Base-by-base conservation (phyloP, 2,888 invertebrate genomes). In the Pharmacophagus antenor region DNA sequence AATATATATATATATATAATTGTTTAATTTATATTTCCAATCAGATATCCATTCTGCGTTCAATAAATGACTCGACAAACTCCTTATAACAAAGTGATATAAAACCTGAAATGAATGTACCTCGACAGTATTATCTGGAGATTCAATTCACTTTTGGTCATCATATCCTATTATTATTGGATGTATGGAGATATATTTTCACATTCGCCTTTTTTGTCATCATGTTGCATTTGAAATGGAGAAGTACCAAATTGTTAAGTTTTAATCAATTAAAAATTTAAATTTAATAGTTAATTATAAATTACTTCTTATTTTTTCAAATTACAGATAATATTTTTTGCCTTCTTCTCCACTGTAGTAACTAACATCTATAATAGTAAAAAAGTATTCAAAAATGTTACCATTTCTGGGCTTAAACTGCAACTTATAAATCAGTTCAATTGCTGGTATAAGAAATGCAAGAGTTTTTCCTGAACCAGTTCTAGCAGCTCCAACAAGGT, bases 401-500 rank as follows among this genome's bases (percentile, higher is more conserved):
- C 97, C 98, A 91, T 98, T 97, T 66, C 97, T 92, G 0, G 97
- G 97, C 94, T 96, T 96, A 77, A 98, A 98, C 72, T 96, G 95
- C 56, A 97, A 83, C 80, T 98, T 98, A 76, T 95, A 93, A 63
- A 99, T 95, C 37, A 98, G 91, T 80, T 99, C 98, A 54, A 99
- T 93, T n/a, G 97, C 97, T 1, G 99, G 99, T 71, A 99, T 94
- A 0, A 99, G 93, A 77, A 99, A 99, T 0, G 99, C 98, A 58
- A 99, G 81, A 0, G 99, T 99, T 87, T 99, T 99, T 66, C 98
- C 98, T 10, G 98, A 98, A 0, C 99, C 99, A 17, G 99, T 99
- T 84, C 96, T 95, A 0, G 99, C 99, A 37, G 98, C 95, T 47
- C 98, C 99, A 41, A 99, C 96, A 53, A 99, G 86, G 91, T 99